Base-by-base conservation (phyloP, 2,113 vertebrate genomes). In the Sclerurus mexicanus region DNA sequence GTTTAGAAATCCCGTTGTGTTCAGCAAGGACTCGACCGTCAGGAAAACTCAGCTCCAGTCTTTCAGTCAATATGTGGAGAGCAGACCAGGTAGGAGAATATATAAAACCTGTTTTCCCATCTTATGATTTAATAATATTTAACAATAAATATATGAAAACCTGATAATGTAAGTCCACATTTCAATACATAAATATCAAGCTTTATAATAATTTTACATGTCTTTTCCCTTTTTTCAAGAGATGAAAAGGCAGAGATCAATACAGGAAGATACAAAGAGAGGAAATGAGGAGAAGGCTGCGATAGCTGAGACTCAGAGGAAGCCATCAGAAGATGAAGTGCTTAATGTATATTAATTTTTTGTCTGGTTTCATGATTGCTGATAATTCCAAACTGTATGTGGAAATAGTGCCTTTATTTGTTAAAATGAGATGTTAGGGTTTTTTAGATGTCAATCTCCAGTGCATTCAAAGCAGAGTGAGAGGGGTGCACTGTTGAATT, bases 21-120 rank as follows among this genome's bases (percentile, higher is more conserved):
- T 99, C 98, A 98, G 98, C 97, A 99, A 99, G 97, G 99, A 99
- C 91, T 98, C 99, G 23, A 93, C 99, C 10, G 98, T 99, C 97
- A 99, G 99, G 93, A 99, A 99, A 98, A 99, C 99, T 40, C 99
- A 99, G 97, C 99, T 99, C 59, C 99, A 99, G 97, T 99, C 99
- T 89, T 99, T 99, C 98, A 99, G 99, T 98, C 99, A 99, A 92
- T 99, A 99, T 71, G 98, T 99, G 97, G 99, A 99, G 97, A 99
- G 87, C 97, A 98, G 98, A 97, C 99, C 99, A 99, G 99, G 99
- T 99, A 98, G 96, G 98, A 90, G 93, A 68, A 95, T 92, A 95
- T 96, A 91, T n/a, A 85, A 95, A 96, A 78, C 96, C 95, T 96
- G 95, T 97, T 97, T 97, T 95, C 89, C 97, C 91, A 52, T 95